phyloP scores from a whole-genome alignment of 1,140 invertebrate species.

The Chironomus tepperi region DNA sequence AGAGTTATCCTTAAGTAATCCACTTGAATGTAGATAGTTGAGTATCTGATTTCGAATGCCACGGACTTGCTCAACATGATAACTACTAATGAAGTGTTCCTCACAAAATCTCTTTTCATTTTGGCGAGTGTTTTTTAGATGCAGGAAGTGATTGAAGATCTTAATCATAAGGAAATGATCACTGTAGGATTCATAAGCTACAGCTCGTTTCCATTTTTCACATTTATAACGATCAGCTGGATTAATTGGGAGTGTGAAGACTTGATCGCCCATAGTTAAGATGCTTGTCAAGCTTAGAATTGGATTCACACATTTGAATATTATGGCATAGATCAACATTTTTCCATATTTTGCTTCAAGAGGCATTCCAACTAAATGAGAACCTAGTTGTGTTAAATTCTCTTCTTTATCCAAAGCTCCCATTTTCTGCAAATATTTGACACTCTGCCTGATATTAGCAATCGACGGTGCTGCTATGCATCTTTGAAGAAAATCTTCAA shows the following conservation, averaged over 20 bases:
- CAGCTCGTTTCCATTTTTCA: constrained; percentile 47
- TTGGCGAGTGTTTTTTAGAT: constrained; percentile 55
- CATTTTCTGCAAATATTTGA: constrained; percentile 69
- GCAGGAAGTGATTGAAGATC: constrained; percentile 73
- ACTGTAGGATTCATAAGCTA: constrained; percentile 69
- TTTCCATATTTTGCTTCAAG: constrained; percentile 86
- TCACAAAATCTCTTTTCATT: constrained; percentile 53
- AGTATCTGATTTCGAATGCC: background rate
- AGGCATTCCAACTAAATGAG: constrained; percentile 45
- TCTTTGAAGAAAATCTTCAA: constrained; percentile 70
- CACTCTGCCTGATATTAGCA: constrained; percentile 63
- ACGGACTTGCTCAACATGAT: constrained; percentile 60
- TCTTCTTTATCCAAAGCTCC: constrained; percentile 75
- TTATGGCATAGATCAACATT: constrained; percentile 81
- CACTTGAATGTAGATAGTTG: background rate
- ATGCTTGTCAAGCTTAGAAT: constrained; percentile 85
- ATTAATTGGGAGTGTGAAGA: constrained; percentile 43
- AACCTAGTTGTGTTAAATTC: constrained; percentile 73
- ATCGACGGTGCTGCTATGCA: constrained; percentile 80
- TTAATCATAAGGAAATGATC: constrained; percentile 86
- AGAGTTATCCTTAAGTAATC: background rate
- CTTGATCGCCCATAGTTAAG: constrained; percentile 75
- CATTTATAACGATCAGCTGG: constrained; percentile 20
- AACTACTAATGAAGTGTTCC: constrained; percentile 65
- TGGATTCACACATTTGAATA: constrained; percentile 91